phyloP scores from a whole-genome alignment of 2,888 invertebrate species.

The Formica aserva region DNA sequence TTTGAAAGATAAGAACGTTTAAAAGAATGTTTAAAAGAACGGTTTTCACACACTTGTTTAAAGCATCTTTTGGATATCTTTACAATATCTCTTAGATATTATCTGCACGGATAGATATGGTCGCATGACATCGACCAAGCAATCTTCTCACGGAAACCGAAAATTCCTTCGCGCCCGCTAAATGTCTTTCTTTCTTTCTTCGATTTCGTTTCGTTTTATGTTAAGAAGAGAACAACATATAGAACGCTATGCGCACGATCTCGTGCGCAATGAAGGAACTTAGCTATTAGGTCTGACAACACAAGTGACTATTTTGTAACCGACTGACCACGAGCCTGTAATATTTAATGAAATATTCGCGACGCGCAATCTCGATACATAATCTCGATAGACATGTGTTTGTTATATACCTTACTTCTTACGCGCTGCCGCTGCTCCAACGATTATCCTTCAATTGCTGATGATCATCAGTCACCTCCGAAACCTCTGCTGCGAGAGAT shows the following conservation, averaged over 20 bases:
- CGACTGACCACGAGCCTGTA: conserved; percentile 44
- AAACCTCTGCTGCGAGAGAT: background rate
- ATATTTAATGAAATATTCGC: conserved; percentile 46
- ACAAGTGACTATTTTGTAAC: conserved; percentile 51
- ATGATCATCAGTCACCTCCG: background rate
- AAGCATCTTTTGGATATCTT: background rate
- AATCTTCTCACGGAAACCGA: background rate
- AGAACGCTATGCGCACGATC: conserved; percentile 49
- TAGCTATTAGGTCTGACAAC: conserved; percentile 61
- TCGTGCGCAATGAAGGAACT: conserved; percentile 67
- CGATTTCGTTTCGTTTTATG: conserved; percentile 11
- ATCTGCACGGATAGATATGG: background rate
- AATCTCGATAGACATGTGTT: conserved; percentile 45
- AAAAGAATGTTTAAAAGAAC: background rate
- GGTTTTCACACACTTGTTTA: background rate
- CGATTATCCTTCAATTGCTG: conserved; percentile 11
- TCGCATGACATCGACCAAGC: background rate
- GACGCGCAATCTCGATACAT: conserved; percentile 41
- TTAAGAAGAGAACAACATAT: conserved; percentile 50
- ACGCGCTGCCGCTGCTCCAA: conserved; percentile 37
- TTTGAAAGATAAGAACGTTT: background rate
- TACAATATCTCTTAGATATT: background rate
- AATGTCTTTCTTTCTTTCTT: conserved; percentile 43
- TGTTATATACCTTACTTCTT: conserved; percentile 66
- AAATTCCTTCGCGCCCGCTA: conserved; percentile 17